Conservation (phyloP, 2,113 vertebrate species). For the Orycteropus afer region DNA sequence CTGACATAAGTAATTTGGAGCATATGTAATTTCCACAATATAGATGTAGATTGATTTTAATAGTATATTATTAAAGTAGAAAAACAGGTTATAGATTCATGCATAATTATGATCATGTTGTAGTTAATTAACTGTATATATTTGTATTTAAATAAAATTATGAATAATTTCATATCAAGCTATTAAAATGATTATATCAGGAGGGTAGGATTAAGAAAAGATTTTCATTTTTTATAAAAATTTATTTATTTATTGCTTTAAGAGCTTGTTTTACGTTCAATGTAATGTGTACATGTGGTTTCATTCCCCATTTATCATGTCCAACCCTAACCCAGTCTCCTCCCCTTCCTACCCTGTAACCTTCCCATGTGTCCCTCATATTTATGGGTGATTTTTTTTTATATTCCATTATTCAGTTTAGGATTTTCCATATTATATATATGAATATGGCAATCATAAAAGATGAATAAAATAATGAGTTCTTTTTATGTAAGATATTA, state of each 20-base stretch:
- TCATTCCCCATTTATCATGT: too few relatives aligned
- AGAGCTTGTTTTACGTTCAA: too few relatives aligned
- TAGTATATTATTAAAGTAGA: slow-evolving; percentile 8
- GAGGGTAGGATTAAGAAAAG: background rate
- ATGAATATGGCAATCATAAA: background rate
- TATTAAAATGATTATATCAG: background rate
- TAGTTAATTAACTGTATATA: background rate
- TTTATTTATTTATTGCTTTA: too few relatives aligned
- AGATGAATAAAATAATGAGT: background rate
- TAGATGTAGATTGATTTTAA: background rate
- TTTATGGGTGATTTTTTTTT: background rate
- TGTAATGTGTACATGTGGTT: too few relatives aligned
- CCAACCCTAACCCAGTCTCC: too few relatives aligned
- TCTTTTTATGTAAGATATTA: slow-evolving; percentile 34
- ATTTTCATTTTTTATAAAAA: background rate
- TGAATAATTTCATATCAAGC: background rate
- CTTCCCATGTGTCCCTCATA: too few relatives aligned
- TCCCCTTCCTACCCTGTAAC: too few relatives aligned
- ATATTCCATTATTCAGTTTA: background rate
- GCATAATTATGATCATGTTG: background rate
- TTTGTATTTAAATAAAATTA: background rate
- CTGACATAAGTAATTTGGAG: slow-evolving; percentile 15
- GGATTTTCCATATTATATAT: background rate
- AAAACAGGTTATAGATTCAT: background rate
- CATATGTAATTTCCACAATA: background rate